A percentile compares a stretch with the other conserved stretches of the same genome.
Conservation (phyloP, 1,140 invertebrate genomes). For the Homarus americanus region DNA sequence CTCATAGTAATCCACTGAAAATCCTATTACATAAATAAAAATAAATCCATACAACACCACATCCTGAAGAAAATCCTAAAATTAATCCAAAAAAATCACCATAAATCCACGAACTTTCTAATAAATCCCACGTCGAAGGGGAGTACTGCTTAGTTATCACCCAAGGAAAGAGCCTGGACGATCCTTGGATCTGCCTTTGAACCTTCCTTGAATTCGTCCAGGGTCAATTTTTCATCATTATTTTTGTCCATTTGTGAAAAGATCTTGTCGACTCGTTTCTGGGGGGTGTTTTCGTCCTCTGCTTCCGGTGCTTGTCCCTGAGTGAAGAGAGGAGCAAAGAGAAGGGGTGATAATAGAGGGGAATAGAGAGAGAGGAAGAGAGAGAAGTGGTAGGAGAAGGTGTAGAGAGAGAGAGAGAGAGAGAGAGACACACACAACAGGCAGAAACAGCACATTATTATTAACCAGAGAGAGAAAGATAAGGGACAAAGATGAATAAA, state of each 20-base stretch:
- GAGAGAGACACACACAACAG: too few species aligned
- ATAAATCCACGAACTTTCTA: too few species aligned
- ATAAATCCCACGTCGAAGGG: too few species aligned
- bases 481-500: too few species aligned
- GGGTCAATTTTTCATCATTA: slow-evolving; percentile 96
- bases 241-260: slow-evolving; percentile 99
- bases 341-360: neutral
- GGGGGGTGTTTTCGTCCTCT: slow-evolving; percentile 96
- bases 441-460: too few species aligned
- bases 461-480: too few species aligned
- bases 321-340: neutral
- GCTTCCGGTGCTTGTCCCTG: slow-evolving; percentile 87
- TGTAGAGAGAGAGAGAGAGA: neutral
- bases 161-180: slow-evolving; percentile 88
- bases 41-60: too few species aligned
- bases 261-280: slow-evolving; percentile 97
- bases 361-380: slow-evolving; percentile 24
- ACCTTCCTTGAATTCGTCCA: slow-evolving; percentile 99
- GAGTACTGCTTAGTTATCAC: slow-evolving; percentile 74
- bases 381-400: slow-evolving; percentile 8
- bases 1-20: too few species aligned
- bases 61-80: too few species aligned
- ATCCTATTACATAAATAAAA: too few species aligned
- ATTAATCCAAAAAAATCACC: too few species aligned
- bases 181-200: slow-evolving; percentile 99